Base-by-base conservation (phyloP, 2,113 vertebrate genomes). In the Lipotes vexillifer region DNA sequence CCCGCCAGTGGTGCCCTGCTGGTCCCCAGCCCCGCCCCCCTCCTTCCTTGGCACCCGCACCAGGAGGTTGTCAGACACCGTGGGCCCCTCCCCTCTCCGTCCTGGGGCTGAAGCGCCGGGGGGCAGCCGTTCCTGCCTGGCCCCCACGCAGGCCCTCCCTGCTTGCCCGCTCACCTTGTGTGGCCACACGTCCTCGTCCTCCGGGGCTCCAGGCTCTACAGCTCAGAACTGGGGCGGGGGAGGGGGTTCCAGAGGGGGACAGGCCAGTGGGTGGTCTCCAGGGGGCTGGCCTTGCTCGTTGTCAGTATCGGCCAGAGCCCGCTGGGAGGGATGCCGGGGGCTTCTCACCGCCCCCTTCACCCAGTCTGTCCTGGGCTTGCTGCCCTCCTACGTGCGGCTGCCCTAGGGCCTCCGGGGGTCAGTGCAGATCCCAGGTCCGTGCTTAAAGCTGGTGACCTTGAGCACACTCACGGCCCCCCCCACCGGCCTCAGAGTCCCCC, bases 331-430 rank as follows among this genome's bases (percentile, higher is more conserved):
- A 9, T 1, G 21, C 46, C 33, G 6, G 74, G 36, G 65, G 15
- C 27, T 13, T n/a, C 59, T 33, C 0, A 1, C 18, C 20, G 17
- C 55, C 36, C 1, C 3, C 65, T 3, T 49, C 1, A 9, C 57
- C 33, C 6, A 3, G 44, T 38, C 33, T 14, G 33, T 11, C 69
- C 13, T 9, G 20, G 8, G 41, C 59, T 83, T 3, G 2, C n/a
- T 15, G 29, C 46, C 72, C 0, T 57, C 20, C 20, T 21, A 2
- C 7, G 18, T 57, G 55, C 2, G 33, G 3, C 44, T 5, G 17
- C 55, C 7, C 55, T 21, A 21, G 38, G 44, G 20, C 55, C 68
- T 8, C 1, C 0, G 55, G 38, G 57, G 63, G 33, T 23, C 44
- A 18, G 49, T 31, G 41, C 38, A 23, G 13, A 68, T 11, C 75